Evolutionary conservation across 1,140 invertebrate species (phyloP), one percentile per base, ranked within the genome.

Genomic region (Saccostrea cuccullata): DNA sequence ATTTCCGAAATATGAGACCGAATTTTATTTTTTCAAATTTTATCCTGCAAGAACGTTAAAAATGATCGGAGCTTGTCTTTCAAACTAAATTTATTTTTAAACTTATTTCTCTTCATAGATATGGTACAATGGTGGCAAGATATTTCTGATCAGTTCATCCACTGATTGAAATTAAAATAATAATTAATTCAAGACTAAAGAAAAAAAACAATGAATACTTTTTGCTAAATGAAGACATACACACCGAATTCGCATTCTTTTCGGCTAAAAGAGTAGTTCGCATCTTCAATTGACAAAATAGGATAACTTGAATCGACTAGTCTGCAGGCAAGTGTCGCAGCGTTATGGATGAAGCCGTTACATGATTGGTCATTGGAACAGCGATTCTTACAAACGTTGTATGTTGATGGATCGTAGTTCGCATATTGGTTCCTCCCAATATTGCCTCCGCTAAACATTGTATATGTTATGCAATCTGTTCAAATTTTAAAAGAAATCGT

Each of bases 341-440:
- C 26, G 26, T 73, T 73, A 23, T 73, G 67, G 26, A 73, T 73
- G 26, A 73, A 73, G 11, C 67, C 67, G 67, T 73, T 73, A 73
- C 67, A 73, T 9, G 23, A 3, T 11, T 20, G 67, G 23, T 73
- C 67, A 73, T 73, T 73, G 23, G 67, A 23, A 36, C 67, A 73
- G 1, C 67, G 23, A 30, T 26, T 11, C 67, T 73, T 23, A 26
- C 67, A 73, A 23, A 26, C 67, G 23, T 23, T 30, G 26, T 73
- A 73, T 13, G 67, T 13, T 0, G 67, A 73, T 26, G n/a, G 67
- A 8, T 30, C 67, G 23, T 73, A 30, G 67, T 73, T 23, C 12
- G 67, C 67, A 23, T 73, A 73, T 30, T 73, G 67, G 6, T 23
- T 30, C n/a, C 23, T 73, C 9, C 67, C 67, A 11, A 73, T 73